Base-by-base conservation (phyloP, 2,113 vertebrate genomes). In the Takifugu bimaculatus region DNA sequence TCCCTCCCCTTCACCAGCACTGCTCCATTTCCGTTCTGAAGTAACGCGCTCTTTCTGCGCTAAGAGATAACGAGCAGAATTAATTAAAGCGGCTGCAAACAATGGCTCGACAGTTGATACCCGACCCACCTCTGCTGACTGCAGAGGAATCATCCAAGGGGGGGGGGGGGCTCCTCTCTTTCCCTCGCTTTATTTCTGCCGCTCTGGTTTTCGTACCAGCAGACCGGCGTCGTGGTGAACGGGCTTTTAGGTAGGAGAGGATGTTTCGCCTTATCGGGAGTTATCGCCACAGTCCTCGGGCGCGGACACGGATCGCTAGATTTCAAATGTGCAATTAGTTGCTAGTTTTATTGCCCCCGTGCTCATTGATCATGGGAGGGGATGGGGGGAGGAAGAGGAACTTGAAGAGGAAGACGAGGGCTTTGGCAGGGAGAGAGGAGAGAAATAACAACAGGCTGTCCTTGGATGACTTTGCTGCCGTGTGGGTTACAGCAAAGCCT, bases 91-190 rank as follows among this genome's bases (percentile, higher is more conserved):
- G 7, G 74, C 72, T 50, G 76, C 78, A 85, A 86, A 89, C 87
- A 89, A 88, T 86, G 72, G 76, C 70, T 82, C 72, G 62, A 87
- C 87, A 86, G 88, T 87, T 86, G 74, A 87, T 85, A 75, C 47
- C 58, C 76, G 2, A 60, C 48, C 76, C 77, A 20, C 63, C 50
- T 57, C 50, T 29, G 47, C 75, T 70, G 68, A 5, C 54, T 63
- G 54, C 54, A 66, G 65, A 79, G 84, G 50, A 51, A 83, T 75
- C 77, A 74, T 73, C 67, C 6, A 1, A 75, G 65, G 74, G 70
- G 66, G 11, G 11, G 13, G 5, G 45, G 45, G 15, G 13, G 45
- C 32, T 60, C 53, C 26, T 26, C 53, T 20, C 29, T 13, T 59
- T 63, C 56, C 26, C 26, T 50, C 26, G 26, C 13, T 48, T 74